Conservation (phyloP, 2,888 invertebrate genomes). For the Cantharis rustica region DNA sequence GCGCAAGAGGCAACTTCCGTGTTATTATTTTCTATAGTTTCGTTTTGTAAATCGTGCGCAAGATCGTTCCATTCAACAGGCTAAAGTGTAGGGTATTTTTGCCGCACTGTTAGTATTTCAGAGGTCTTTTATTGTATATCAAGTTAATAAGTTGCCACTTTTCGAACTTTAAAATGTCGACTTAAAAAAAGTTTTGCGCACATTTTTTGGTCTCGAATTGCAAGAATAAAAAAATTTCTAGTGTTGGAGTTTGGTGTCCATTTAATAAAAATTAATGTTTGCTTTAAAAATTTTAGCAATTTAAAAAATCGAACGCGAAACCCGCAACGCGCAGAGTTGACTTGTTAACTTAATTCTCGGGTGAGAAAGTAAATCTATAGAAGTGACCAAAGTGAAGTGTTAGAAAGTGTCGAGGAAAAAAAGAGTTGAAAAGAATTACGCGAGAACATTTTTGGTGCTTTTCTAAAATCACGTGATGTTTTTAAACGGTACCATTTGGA, state of each 20-base stretch:
- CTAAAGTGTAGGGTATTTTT: constrained; percentile 21
- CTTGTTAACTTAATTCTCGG: neutral
- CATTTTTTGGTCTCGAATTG: neutral
- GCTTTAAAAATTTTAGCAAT: neutral
- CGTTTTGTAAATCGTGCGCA: constrained; percentile 14
- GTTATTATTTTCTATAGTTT: neutral
- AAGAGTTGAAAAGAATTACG: neutral
- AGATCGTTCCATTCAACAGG: constrained; percentile 25
- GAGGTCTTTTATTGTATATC: constrained; percentile 7
- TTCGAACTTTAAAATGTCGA: neutral
- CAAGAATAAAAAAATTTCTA: neutral
- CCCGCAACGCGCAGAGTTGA: neutral
- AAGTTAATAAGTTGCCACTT: constrained; percentile 1
- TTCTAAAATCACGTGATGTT: constrained; percentile 26
- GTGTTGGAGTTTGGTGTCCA: neutral
- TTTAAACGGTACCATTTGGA: constrained; percentile 13
- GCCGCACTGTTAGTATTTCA: constrained; percentile 20
- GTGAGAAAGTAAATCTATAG: neutral
- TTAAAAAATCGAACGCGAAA: constrained; percentile 1
- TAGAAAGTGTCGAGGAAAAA: neutral
- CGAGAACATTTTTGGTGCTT: neutral
- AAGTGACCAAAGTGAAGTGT: neutral
- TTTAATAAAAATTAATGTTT: neutral
- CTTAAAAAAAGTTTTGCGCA: constrained; percentile 1
- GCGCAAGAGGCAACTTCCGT: neutral